These are phyloP conservation scores for Cheiracanthium punctorium DNA, from an alignment of 2,888 invertebrate species.

Conservation along the genomic window DNA sequence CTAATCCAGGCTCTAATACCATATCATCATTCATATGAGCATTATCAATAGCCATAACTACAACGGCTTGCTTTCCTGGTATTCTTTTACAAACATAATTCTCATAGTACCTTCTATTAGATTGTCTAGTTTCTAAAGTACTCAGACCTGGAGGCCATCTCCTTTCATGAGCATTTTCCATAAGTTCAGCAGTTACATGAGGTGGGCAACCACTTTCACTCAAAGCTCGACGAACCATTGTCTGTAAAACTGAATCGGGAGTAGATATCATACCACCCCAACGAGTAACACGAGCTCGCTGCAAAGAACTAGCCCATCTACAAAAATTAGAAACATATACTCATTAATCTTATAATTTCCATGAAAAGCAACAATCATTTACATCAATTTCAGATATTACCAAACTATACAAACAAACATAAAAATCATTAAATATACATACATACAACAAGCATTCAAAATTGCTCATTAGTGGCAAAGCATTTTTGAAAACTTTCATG, in stretches of 20 bases:
- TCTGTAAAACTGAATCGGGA: slow-evolving; percentile 93
- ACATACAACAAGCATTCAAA: too few species aligned
- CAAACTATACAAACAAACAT: too few species aligned
- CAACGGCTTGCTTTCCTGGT: slow-evolving; percentile 88
- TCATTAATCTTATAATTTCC: too few species aligned
- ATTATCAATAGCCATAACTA: slow-evolving; percentile 95
- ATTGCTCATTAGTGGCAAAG: too few species aligned
- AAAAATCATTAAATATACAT: too few species aligned
- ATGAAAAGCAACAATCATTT: too few species aligned
- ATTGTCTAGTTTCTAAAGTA: slow-evolving; percentile 92
- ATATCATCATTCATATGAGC: slow-evolving; percentile 95
- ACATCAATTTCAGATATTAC: too few species aligned
- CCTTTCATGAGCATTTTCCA: slow-evolving; percentile 97
- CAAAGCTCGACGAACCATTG: slow-evolving; percentile 93
- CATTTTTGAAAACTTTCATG: too few species aligned
- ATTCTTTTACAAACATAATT: slow-evolving; percentile 95
- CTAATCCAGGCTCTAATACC: slow-evolving; percentile 96
- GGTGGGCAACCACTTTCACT: slow-evolving; percentile 96
- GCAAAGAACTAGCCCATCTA: slow-evolving; percentile 86
- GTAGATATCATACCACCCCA: slow-evolving; percentile 99
- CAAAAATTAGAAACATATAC: too few species aligned
- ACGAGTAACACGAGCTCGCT: slow-evolving; percentile 91
- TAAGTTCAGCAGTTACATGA: slow-evolving; percentile 93
- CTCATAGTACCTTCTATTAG: slow-evolving; percentile 93
- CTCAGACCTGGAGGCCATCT: slow-evolving; percentile 95